Base-by-base conservation (phyloP, 2,113 vertebrate species). In the Cyphotilapia sp. region DNA sequence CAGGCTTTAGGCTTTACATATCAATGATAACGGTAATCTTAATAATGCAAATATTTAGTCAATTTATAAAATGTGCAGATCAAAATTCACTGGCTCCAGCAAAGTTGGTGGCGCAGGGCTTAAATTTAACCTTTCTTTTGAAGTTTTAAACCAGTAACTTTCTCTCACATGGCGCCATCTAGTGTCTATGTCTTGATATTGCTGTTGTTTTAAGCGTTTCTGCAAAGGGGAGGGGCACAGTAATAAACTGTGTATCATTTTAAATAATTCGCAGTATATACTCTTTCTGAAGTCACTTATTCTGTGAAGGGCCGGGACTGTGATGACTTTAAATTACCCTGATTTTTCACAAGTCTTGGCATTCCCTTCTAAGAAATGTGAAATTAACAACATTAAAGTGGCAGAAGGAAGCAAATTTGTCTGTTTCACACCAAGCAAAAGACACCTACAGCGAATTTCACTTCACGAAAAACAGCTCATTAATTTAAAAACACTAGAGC, bases 161-260 rank as follows among this genome's bases (percentile, higher is more conserved):
- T 88, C 29, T 93, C 82, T 92, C 85, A 19, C 29, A 66, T 76
- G 83, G 89, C 88, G 91, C 89, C 93, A 92, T 94, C 95, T 95
- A 71, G 89, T 89, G 95, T 54, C 10, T 6, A 4, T 19, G 2
- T n/a, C 1, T 5, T 19, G 14, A n/a, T 78, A n/a, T 87, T 91
- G 82, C 94, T 82, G 17, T 45, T 53, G 7, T 24, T 87, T n/a
- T 27, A 22, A 59, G 5, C 14, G 4, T 14, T 76, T 40, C 10
- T 57, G 11, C 24, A 78, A 49, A 53, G 69, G 9, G 8, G 7
- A 13, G 16, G 49, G 10, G 5, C 8, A 16, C 17, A 29, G 16
- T 66, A 13, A 74, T 29, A 13, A 31, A 74, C 17, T 61, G 14
- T 76, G 10, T 69, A 22, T 14, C 13, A 9, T 10, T 61, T 66